Base-by-base conservation (phyloP, 2,888 invertebrate genomes). In the Chalcosyrphus nemorum region DNA sequence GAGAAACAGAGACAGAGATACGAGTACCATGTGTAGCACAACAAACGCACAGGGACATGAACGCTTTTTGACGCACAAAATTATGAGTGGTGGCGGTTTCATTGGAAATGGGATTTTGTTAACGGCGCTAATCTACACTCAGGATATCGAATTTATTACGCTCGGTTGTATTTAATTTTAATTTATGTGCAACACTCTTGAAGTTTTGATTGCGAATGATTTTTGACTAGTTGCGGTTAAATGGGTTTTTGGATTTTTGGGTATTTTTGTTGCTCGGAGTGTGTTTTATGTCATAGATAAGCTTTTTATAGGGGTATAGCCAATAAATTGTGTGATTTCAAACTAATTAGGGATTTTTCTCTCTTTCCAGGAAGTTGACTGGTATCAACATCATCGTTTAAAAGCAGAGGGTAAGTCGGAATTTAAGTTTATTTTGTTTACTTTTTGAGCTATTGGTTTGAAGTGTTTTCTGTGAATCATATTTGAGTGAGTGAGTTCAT, bases 61-160 rank as follows among this genome's bases (percentile, higher is more conserved):
- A 59, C 32, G 38, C 41, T 52, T 59, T 75, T 76, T 41, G 57
- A 57, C 65, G 57, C 65, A 43, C 57, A 27, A 35, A 78, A 78
- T 71, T 71, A 57, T 77, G 57, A 59, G 41, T 65, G 56, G 63
- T 71, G 70, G 47, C 11, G 59, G 57, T 71, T 50, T 63, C n/a
- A 32, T 4, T 38, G 11, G 50, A 29, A 32, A 27, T 54, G 17
- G 35, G 50, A 66, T 68, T 52, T 59, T 29, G 56, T 35, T 68
- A 52, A 43, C 24, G 52, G 54, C 9, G 38, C 61, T 70, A 77
- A 77, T 77, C 68, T 70, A 15, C 32, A 68, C 50, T 61, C 32
- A 57, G 59, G 68, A 66, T 68, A 66, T 54, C 43, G 43, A 50
- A 66, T 75, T 57, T 75, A 68, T 56, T 52, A 56, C 21, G 24